Evolutionary conservation across 2,888 invertebrate species (phyloP).

Genomic region (Drosophila siamana): DNA sequence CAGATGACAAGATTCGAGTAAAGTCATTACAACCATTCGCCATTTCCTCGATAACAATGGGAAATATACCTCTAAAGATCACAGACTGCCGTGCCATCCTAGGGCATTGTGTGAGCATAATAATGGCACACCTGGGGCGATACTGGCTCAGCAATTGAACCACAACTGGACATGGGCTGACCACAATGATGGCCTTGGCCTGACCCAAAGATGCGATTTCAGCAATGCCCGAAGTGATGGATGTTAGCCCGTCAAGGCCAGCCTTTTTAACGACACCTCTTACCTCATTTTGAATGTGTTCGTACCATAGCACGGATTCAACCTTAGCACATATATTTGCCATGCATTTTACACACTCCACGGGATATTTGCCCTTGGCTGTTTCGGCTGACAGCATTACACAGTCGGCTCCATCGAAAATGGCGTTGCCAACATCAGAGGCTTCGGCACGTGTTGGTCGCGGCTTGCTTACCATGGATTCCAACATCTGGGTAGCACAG

Average conservation of each 20-base stretch:
- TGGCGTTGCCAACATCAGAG: slow-evolving; percentile 98
- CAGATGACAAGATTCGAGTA: slow-evolving; percentile 31
- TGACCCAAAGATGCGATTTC: slow-evolving; percentile 95
- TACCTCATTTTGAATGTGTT: slow-evolving; percentile 93
- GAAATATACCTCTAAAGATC: slow-evolving; percentile 56
- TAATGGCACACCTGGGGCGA: slow-evolving; percentile 96
- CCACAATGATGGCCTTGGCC: slow-evolving; percentile 93
- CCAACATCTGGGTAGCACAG: slow-evolving; percentile 99
- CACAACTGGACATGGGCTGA: slow-evolving; percentile 86
- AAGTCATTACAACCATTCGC: slow-evolving; percentile 35
- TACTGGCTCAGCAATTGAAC: slow-evolving; percentile 96
- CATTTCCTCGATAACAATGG: slow-evolving; percentile 53
- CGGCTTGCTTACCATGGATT: slow-evolving; percentile 98
- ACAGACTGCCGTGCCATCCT: slow-evolving; percentile 92
- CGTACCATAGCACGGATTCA: slow-evolving; percentile 97
- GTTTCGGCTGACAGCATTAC: slow-evolving; percentile 99
- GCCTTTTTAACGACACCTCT: slow-evolving; percentile 83
- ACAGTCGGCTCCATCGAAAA: slow-evolving; percentile 98
- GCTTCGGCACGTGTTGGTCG: slow-evolving; percentile 97
- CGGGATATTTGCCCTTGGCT: slow-evolving; percentile 97
- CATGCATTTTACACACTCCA: slow-evolving; percentile 95
- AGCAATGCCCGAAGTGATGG: slow-evolving; percentile 95
- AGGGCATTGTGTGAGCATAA: slow-evolving; percentile 93
- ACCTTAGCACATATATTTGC: slow-evolving; percentile 97
- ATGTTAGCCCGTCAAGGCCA: slow-evolving; percentile 93